Evolutionary conservation across 2,113 vertebrate species (phyloP).

Genomic region (Anhinga rufa): DNA sequence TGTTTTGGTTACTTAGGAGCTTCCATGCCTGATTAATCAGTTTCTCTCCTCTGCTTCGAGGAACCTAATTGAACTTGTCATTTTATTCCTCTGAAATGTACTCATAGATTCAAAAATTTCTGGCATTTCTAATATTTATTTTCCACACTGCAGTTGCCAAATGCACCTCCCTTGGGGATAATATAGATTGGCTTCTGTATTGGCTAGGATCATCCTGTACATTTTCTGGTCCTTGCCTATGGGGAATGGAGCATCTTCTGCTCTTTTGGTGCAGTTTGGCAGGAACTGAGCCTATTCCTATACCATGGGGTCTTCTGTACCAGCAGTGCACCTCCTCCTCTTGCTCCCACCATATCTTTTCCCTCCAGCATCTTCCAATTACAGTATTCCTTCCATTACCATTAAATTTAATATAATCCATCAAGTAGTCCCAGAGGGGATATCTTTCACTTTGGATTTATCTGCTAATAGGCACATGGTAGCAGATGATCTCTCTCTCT

Average conservation of each 20-base stretch:
- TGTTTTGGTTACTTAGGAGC: constrained; percentile 69
- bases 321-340: not conserved
- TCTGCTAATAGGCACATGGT: constrained; percentile 68
- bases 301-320: not conserved
- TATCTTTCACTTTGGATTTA: constrained; percentile 69
- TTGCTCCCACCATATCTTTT: constrained; percentile 29
- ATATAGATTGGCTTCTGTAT: not conserved
- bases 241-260: not conserved
- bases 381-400: constrained; percentile 58
- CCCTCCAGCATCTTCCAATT: constrained; percentile 61
- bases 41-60: constrained; percentile 56
- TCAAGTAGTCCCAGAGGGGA: constrained; percentile 64
- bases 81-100: constrained; percentile 43
- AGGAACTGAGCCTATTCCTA: not conserved
- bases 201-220: not conserved
- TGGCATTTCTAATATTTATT: constrained; percentile 56
- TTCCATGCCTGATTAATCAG: constrained; percentile 66
- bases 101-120: not conserved
- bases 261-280: not conserved
- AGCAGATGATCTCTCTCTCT: constrained; percentile 55
- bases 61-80: constrained; percentile 62
- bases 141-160: not conserved
- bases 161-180: not conserved
- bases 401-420: constrained; percentile 71
- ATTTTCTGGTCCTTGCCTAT: not conserved